These are phyloP conservation scores for Aphis craccivora DNA, from an alignment of 1,140 invertebrate genomes.

Conservation along the genomic window DNA sequence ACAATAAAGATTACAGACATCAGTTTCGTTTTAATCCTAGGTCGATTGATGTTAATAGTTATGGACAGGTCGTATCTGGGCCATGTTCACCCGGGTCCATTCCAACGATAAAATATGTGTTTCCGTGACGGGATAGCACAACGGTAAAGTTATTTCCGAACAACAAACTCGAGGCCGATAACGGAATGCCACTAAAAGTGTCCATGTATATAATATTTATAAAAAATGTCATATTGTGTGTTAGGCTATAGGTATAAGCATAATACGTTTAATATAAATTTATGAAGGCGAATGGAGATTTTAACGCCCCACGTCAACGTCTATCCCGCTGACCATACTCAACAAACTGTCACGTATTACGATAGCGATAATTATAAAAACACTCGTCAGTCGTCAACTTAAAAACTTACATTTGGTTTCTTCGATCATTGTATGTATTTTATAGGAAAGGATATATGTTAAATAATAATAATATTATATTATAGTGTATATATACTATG, in stretches of 20 bases:
- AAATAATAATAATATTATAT: neutral
- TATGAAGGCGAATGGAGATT: neutral
- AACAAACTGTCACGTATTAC: neutral
- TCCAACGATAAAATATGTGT: neutral
- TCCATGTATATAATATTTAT: neutral
- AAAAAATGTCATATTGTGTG: neutral
- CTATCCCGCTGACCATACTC: neutral
- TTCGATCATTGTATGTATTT: neutral
- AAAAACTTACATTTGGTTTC: neutral
- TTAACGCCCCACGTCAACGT: neutral
- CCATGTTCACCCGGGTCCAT: constrained; percentile 3
- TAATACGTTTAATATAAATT: neutral
- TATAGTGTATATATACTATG: neutral
- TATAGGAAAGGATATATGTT: neutral
- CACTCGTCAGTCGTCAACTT: too few relatives aligned
- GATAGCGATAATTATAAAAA: neutral
- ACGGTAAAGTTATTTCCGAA: constrained; percentile 22
- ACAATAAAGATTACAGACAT: neutral
- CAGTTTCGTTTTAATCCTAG: neutral
- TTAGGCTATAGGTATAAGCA: too few relatives aligned
- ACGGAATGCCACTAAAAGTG: neutral
- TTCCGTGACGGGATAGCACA: neutral
- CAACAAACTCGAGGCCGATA: neutral
- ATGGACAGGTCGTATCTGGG: constrained; percentile 2
- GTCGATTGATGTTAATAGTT: neutral